A percentile compares a stretch with the other conserved stretches of the same genome.
Conservation (phyloP, 92 coral and sea anemone species). For the Palythoa caribaeorum region DNA sequence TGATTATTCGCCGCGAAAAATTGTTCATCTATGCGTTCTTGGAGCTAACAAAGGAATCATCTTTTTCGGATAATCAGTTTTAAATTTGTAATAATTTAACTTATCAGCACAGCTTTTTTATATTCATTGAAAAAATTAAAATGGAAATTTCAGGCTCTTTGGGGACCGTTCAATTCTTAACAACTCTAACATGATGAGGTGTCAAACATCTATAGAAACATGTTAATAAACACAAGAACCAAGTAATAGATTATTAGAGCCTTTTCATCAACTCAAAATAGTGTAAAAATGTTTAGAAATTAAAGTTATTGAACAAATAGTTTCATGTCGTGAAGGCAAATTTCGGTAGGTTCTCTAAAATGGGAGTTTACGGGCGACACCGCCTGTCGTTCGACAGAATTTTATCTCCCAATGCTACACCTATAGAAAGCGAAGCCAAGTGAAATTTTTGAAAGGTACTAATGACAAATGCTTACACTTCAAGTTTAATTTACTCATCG, state of each 20-base stretch:
- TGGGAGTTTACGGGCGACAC: not conserved
- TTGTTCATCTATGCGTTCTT: constrained; percentile 11
- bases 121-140: constrained; percentile 17
- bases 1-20: constrained; percentile 22
- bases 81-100: not conserved
- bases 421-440: not conserved
- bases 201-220: constrained; percentile 57
- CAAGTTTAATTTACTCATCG: not conserved
- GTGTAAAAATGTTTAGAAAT: constrained; percentile 58
- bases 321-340: not conserved
- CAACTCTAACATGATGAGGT: constrained; percentile 22
- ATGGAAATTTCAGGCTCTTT: constrained; percentile 29
- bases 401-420: not conserved
- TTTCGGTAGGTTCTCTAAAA: not conserved
- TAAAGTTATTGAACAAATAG: not conserved
- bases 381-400: not conserved
- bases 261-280: constrained; percentile 62
- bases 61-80: constrained; percentile 20
- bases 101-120: constrained; percentile 27
- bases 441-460: not conserved
- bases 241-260: constrained; percentile 74
- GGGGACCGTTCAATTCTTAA: constrained; percentile 23
- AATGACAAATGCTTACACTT: not conserved
- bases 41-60: not conserved
- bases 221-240: constrained; percentile 78